Base-by-base conservation (phyloP, 2,888 invertebrate genomes). In the Cheiracanthium punctorium region DNA sequence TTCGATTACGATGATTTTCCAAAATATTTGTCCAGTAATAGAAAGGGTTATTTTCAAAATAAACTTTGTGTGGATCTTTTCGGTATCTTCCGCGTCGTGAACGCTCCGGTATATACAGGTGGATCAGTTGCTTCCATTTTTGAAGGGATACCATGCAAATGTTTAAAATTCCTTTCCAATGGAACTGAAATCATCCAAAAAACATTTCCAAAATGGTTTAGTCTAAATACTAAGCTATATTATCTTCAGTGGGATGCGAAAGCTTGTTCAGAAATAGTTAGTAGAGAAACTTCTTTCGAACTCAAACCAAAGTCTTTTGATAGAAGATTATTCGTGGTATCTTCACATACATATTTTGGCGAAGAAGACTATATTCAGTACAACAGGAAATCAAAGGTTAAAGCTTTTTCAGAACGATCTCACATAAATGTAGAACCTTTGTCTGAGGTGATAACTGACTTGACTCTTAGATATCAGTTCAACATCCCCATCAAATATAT, bases 391-490 rank as follows among this genome's bases (percentile, higher is more conserved):
- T 2, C 17, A 17, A 48, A 17, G 7, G 12, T 5, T 24, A 24
- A 58, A 24, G 17, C 32, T 24, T n/a, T 97, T 4, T 17, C 28
- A 12, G 70, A 97, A 92, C 94, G 95, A 85, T 94, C 97, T 52
- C 96, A 94, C 92, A 94, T 98, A 77, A 97, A 97, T 90, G 94
- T 97, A 0, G 97, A 97, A 91, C 97, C 97, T 70, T 96, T 96
- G 92, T 79, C 74, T 1, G 64, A 58, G 29, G n/a, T 75, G 2
- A 33, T 58, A 10, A 64, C 43, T 24, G 30, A 64, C 14, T 33
- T 64, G 1, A 17, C 28, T 14, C 24, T 75, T 14, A 20, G 74
- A 1, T 75, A 37, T 64, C 64, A 75, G 37, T 37, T 58, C 24
- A 75, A 64, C 52, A 37, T 75, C 12, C 24, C 7, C n/a, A 10